Conservation (phyloP, 2,888 invertebrate genomes). For the Drosophila limbata region DNA sequence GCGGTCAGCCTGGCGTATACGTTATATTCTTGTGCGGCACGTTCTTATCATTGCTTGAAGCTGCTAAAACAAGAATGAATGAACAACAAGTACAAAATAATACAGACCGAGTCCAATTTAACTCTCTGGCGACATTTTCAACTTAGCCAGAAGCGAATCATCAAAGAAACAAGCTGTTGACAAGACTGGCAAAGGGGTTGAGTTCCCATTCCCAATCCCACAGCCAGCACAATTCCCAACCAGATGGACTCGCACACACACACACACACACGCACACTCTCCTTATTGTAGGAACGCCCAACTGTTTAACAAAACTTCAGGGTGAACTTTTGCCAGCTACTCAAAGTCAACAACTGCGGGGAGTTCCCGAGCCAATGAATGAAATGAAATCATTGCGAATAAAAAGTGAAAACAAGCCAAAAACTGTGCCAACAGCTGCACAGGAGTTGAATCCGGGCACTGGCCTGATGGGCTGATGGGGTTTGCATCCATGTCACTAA, state of each 20-base stretch:
- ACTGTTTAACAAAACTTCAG: slow-evolving; percentile 62
- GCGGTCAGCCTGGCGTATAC: slow-evolving; percentile 12
- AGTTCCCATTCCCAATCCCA: neutral
- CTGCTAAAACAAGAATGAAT: slow-evolving; percentile 2
- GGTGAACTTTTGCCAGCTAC: slow-evolving; percentile 63
- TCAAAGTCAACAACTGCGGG: slow-evolving; percentile 66
- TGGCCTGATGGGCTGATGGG: slow-evolving; percentile 1
- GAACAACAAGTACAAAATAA: slow-evolving; percentile 15
- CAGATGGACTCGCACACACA: slow-evolving; percentile 27
- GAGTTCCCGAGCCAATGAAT: slow-evolving; percentile 9
- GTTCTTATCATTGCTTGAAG: slow-evolving; percentile 2
- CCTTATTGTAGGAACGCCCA: slow-evolving; percentile 42
- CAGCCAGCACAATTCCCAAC: slow-evolving; percentile 20
- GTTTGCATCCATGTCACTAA: slow-evolving; percentile 61
- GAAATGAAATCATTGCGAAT: neutral
- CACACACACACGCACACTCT: slow-evolving; percentile 3
- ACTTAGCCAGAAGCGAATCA: slow-evolving; percentile 36
- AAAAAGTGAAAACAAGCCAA: slow-evolving; percentile 48
- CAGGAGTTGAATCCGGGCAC: slow-evolving; percentile 13
- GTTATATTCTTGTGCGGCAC: neutral
- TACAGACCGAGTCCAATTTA: slow-evolving; percentile 24
- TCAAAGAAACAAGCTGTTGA: slow-evolving; percentile 39
- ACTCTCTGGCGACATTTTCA: slow-evolving; percentile 25
- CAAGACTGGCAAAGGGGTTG: slow-evolving; percentile 8
- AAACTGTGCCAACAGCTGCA: slow-evolving; percentile 47